Conservation (phyloP, 2,888 invertebrate species). For the Physocephala rufipes region DNA sequence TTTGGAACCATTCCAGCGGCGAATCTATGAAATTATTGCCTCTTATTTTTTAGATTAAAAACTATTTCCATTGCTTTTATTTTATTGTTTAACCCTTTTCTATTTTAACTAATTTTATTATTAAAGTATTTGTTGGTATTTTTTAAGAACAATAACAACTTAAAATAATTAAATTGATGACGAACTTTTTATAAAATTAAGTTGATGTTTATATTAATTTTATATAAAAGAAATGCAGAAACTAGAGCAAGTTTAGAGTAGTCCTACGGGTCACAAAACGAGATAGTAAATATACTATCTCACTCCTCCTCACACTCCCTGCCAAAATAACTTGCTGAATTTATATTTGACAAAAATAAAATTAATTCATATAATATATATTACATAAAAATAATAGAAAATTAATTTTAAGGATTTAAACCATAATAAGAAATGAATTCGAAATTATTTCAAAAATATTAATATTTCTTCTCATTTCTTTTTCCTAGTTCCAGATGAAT, state of each 20-base stretch:
- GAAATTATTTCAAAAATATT: no score
- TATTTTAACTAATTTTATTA: slow-evolving; percentile 19
- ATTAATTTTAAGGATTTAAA: slow-evolving; percentile 27
- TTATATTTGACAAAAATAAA: neutral
- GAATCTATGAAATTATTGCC: slow-evolving; percentile 42
- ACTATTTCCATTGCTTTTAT: neutral
- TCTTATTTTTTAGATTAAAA: slow-evolving; percentile 35
- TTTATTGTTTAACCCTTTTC: slow-evolving; percentile 20
- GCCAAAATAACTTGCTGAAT: no score
- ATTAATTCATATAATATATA: neutral
- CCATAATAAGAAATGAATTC: slow-evolving; percentile 18
- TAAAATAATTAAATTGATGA: neutral
- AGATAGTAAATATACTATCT: no score
- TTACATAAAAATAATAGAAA: neutral
- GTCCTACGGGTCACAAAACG: no score
- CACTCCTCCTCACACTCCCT: no score
- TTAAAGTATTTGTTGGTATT: neutral
- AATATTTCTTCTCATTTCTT: slow-evolving; percentile 7
- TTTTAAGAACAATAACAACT: slow-evolving; percentile 22
- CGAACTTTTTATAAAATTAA: no score
- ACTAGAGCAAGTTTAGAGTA: no score
- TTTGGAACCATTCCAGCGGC: slow-evolving; percentile 40
- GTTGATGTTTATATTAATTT: no score
- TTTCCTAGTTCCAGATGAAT: slow-evolving; percentile 50
- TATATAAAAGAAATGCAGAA: no score